These are phyloP conservation scores for western clawed frog (Xenopus tropicalis) DNA, from an alignment of 2,113 vertebrate genomes.

Conservation along the genomic window DNA sequence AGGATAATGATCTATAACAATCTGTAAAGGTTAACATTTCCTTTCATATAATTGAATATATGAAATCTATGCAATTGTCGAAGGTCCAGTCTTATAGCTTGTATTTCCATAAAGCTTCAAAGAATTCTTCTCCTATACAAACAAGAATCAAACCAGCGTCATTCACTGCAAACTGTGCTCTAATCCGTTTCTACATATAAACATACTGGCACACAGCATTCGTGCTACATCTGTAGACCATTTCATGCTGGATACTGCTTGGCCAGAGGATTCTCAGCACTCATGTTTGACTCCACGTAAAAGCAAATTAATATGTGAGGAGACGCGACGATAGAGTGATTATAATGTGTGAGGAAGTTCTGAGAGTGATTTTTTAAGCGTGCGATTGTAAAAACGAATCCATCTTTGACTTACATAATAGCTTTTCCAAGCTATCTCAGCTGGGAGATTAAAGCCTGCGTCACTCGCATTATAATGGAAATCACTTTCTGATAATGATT, in stretches of 20 bases:
- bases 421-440: conserved; percentile 40
- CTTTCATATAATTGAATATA: too few relatives aligned
- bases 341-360: conserved; percentile 44
- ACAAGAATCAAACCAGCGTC: too few relatives aligned
- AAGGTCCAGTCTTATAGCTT: too few relatives aligned
- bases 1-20: too few relatives aligned
- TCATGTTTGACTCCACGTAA: conserved; percentile 32
- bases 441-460: conserved; percentile 43
- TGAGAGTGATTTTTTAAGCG: conserved; percentile 43
- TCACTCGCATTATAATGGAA: conserved; percentile 44
- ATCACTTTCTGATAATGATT: conserved; percentile 42
- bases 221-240: too few relatives aligned
- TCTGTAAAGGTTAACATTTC: too few relatives aligned
- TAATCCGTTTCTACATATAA: too few relatives aligned
- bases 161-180: too few relatives aligned
- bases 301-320: conserved; percentile 44
- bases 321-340: conserved; percentile 39
- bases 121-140: too few relatives aligned
- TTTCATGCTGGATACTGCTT: background rate
- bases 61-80: too few relatives aligned
- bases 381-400: conserved; percentile 42
- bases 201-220: too few relatives aligned
- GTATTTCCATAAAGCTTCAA: too few relatives aligned
- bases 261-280: conserved; percentile 23
- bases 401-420: conserved; percentile 45